Percentiles rank a stretch among this genome's conserved stretches.
These are phyloP conservation scores for Tortrix viridana DNA, from an alignment of 2,888 invertebrate species.

Conservation along the genomic window DNA sequence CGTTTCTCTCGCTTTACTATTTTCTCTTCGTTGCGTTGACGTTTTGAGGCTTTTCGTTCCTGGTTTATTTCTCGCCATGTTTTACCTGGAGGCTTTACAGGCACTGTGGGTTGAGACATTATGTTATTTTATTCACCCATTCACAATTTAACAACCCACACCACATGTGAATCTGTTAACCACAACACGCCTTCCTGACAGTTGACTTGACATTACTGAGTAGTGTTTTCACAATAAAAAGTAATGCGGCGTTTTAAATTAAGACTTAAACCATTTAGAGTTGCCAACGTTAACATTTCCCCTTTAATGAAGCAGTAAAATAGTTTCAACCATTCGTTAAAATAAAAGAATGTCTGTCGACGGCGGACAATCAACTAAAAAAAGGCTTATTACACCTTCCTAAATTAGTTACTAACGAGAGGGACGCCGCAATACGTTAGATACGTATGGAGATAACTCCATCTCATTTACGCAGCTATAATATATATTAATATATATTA, in stretches of 20 bases:
- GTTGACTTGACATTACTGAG: constrained; percentile 4
- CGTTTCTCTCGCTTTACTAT: constrained; percentile 86
- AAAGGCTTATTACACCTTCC: too few species aligned
- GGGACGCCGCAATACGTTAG: too few species aligned
- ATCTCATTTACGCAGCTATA: too few species aligned
- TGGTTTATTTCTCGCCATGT: constrained; percentile 90
- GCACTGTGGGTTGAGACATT: constrained; percentile 58
- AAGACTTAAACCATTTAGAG: background rate
- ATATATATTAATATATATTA: too few species aligned
- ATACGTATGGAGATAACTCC: too few species aligned
- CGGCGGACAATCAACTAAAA: too few species aligned
- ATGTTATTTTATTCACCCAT: constrained; percentile 2
- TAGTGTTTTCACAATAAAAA: constrained; percentile 3
- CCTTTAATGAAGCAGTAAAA: background rate
- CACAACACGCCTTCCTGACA: constrained; percentile 15
- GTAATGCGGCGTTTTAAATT: background rate
- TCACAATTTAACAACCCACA: background rate
- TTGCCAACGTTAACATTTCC: background rate
- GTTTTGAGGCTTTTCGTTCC: constrained; percentile 87
- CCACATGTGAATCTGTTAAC: constrained; percentile 19
- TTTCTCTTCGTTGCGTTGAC: constrained; percentile 89
- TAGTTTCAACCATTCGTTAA: too few species aligned
- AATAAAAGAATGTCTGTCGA: too few species aligned
- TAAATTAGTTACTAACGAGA: too few species aligned
- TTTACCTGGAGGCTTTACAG: constrained; percentile 77